A percentile compares a stretch with the other conserved stretches of the same genome.
These are phyloP conservation scores for Ictalurus furcatus DNA, from an alignment of 2,113 vertebrate species.

Conservation along the genomic window DNA sequence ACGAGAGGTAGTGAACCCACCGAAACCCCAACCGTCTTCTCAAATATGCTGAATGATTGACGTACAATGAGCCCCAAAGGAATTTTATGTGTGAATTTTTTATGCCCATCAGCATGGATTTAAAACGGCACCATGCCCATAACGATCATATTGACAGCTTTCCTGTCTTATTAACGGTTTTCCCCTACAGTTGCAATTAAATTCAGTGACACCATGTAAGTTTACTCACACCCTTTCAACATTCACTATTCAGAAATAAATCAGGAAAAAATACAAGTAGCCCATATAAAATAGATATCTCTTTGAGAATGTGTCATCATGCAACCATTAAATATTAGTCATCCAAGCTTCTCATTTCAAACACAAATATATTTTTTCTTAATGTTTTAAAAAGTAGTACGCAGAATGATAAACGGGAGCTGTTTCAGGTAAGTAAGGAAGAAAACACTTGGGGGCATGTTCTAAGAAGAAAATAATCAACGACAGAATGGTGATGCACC, in stretches of 20 bases:
- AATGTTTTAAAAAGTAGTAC: too few species aligned
- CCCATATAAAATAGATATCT: neutral
- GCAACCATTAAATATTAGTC: neutral
- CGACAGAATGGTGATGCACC: too few species aligned
- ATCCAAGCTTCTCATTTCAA: neutral
- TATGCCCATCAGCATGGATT: neutral
- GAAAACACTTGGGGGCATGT: too few species aligned
- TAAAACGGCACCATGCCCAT: neutral
- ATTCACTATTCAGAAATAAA: neutral
- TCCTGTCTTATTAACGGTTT: neutral
- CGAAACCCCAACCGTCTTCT: neutral
- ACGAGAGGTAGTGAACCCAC: conserved; percentile 17
- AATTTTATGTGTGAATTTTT: neutral
- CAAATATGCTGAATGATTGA: conserved; percentile 13
- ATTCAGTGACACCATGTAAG: neutral
- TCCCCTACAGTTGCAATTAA: neutral
- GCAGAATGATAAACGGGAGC: too few species aligned
- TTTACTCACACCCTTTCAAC: neutral
- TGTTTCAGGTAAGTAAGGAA: too few species aligned
- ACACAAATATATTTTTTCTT: too few species aligned
- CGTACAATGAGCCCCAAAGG: conserved; percentile 2
- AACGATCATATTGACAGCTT: conserved; percentile 7
- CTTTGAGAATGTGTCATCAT: neutral
- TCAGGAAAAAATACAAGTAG: neutral
- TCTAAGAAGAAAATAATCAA: too few species aligned